Evolutionary conservation across 2,113 vertebrate genomes (phyloP).

Genomic region (Fukomys damarensis): DNA sequence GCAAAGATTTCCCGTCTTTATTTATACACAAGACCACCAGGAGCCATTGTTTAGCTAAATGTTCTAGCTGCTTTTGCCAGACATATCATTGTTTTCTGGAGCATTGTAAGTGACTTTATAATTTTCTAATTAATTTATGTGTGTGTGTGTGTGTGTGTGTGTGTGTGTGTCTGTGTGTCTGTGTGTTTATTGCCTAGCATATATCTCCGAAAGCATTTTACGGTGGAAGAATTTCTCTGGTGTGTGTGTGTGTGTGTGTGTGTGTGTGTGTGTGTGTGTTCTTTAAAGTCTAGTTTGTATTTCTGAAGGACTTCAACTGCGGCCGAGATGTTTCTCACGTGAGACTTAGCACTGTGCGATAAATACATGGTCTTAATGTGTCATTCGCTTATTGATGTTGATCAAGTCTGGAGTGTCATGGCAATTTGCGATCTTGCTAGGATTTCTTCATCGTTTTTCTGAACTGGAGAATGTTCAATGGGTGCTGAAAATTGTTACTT

Average conservation of each 20-base stretch:
- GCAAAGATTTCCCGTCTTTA: not conserved
- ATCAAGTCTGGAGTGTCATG: not conserved
- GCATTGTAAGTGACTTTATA: not conserved
- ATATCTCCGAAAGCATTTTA: not conserved
- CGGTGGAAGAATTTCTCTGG: not conserved
- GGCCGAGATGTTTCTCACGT: fast-evolving
- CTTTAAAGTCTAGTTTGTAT: not conserved
- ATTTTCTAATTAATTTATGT: not conserved
- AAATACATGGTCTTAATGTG: not conserved
- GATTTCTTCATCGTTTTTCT: not conserved
- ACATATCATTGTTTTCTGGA: not conserved
- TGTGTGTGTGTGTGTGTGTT: no score
- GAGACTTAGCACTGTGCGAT: not conserved
- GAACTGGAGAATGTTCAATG: not conserved
- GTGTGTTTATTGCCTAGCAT: not conserved
- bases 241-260: no score
- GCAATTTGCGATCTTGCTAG: not conserved
- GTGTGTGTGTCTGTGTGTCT: no score
- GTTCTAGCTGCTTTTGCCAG: not conserved
- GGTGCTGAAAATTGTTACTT: not conserved
- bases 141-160: no score
- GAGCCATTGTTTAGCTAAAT: not conserved
- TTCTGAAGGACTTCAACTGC: not conserved
- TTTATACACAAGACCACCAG: not conserved
- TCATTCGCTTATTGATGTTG: not conserved